A percentile compares a stretch with the other conserved stretches of the same genome.
Conservation (phyloP, 1,140 invertebrate species). For the Euura lappo region DNA sequence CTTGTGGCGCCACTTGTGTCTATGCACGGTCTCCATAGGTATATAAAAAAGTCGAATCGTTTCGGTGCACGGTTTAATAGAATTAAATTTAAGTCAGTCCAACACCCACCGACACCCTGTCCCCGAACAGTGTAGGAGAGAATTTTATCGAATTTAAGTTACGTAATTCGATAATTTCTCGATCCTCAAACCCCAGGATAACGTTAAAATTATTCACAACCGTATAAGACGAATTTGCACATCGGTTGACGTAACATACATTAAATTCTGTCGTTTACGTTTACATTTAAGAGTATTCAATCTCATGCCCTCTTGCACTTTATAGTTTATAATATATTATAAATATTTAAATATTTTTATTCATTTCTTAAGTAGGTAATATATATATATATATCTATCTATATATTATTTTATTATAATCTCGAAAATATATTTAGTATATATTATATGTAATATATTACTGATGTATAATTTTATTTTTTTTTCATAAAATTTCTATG, state of each 20-base stretch:
- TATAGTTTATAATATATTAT: neutral
- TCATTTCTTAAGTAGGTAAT: neutral
- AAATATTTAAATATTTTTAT: neutral
- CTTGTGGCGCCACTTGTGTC: too few relatives aligned
- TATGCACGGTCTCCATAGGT: too few relatives aligned
- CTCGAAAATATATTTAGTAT: neutral
- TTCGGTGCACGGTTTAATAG: neutral
- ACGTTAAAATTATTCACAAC: constrained; percentile 5
- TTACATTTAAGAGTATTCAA: too few relatives aligned
- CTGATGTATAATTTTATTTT: too few relatives aligned
- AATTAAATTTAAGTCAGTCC: constrained; percentile 2
- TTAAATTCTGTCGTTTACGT: constrained; percentile 5
- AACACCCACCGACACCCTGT: constrained; percentile 6
- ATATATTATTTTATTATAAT: neutral
- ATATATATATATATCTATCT: neutral
- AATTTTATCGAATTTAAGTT: neutral
- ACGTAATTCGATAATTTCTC: neutral
- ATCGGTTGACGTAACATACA: neutral
- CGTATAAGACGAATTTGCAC: neutral
- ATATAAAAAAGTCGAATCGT: neutral
- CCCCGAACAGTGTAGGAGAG: constrained; percentile 4
- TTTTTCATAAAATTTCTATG: too few relatives aligned
- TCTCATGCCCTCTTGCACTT: neutral
- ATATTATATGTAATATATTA: too few relatives aligned
- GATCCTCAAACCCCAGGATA: neutral